A percentile compares a stretch with the other conserved stretches of the same genome.
phyloP scores from a whole-genome alignment of 2,888 invertebrate species.

The Suillia variegata region DNA sequence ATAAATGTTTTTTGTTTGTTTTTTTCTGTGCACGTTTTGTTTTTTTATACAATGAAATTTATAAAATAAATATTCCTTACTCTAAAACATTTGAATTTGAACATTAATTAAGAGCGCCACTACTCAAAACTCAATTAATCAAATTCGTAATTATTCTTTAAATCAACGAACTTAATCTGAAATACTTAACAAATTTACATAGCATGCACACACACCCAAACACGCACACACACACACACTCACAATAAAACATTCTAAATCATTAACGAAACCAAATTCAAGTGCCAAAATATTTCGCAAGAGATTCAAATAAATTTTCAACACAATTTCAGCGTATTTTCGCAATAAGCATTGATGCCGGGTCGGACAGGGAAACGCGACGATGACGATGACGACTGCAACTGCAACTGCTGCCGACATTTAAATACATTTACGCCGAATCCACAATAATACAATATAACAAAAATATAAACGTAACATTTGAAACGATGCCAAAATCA shows the following conservation, averaged over 20 bases:
- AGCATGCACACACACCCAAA: neutral
- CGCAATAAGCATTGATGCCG: neutral
- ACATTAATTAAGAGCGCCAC: too few relatives aligned
- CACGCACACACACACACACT: neutral
- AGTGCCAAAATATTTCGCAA: slow-evolving; percentile 5
- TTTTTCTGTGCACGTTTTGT: too few relatives aligned
- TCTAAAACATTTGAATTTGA: too few relatives aligned
- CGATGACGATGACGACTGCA: neutral
- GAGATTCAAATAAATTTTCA: too few relatives aligned
- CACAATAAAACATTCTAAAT: neutral
- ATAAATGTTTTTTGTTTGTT: too few relatives aligned
- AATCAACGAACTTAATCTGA: neutral
- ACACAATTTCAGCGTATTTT: neutral
- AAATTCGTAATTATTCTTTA: neutral
- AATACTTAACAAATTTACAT: neutral
- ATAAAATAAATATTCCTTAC: too few relatives aligned
- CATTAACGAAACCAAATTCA: slow-evolving; percentile 6
- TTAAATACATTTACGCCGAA: neutral
- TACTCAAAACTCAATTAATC: slow-evolving; percentile 5
- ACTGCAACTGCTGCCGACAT: neutral
- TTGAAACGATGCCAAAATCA: too few relatives aligned
- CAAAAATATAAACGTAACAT: too few relatives aligned
- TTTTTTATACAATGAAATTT: too few relatives aligned
- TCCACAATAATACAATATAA: too few relatives aligned
- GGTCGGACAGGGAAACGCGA: too few relatives aligned